A percentile compares a stretch with the other conserved stretches of the same genome.
Evolutionary conservation across 2,113 vertebrate species (phyloP).

Genomic region (Myotis lucifugus): DNA sequence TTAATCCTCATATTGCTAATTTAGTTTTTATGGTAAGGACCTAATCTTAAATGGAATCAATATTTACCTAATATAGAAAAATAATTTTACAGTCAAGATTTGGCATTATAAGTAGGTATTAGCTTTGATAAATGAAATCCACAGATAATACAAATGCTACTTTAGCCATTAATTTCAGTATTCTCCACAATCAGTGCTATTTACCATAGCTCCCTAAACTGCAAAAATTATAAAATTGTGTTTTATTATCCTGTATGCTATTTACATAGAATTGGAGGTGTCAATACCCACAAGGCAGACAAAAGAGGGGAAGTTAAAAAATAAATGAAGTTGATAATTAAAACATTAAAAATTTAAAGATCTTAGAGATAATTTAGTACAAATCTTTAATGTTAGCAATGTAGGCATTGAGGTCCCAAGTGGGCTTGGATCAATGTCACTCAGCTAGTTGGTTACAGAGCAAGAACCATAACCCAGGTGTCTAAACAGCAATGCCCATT

Average conservation of each 20-base stretch:
- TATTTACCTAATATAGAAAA: background rate
- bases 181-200: background rate
- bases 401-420: slow-evolving; percentile 40
- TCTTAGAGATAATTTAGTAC: slow-evolving; percentile 64
- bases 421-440: slow-evolving; percentile 67
- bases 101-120: background rate
- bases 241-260: background rate
- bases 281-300: slow-evolving; percentile 28
- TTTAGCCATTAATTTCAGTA: background rate
- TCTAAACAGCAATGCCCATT: slow-evolving; percentile 70
- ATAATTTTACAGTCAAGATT: background rate
- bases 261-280: slow-evolving; percentile 11
- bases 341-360: slow-evolving; percentile 74
- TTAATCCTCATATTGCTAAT: background rate
- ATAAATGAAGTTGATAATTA: slow-evolving; percentile 72
- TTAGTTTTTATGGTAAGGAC: background rate
- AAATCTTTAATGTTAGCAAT: slow-evolving; percentile 68
- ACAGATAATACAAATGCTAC: background rate
- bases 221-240: background rate
- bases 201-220: background rate
- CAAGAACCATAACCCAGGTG: slow-evolving; percentile 72
- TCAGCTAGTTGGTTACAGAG: slow-evolving; percentile 56
- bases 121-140: background rate
- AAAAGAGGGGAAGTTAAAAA: slow-evolving; percentile 60
- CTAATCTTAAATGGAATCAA: background rate